phyloP scores from a whole-genome alignment of 2,113 vertebrate species.

The Dryoscopus gambensis region DNA sequence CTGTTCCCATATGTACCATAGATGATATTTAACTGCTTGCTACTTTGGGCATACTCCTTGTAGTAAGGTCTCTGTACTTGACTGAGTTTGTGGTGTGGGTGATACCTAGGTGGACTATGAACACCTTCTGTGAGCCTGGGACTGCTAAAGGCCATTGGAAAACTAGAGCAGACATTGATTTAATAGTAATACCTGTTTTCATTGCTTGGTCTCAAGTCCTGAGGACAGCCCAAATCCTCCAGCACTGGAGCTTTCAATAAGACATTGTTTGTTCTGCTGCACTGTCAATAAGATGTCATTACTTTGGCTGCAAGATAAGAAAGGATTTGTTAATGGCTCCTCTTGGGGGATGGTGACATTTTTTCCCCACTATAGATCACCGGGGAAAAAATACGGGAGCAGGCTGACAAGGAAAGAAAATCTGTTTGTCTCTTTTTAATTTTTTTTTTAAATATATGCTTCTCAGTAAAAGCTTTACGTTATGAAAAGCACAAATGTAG shows the following conservation, averaged over 20 bases:
- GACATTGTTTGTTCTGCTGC: slow-evolving; percentile 24
- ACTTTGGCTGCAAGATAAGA: slow-evolving; percentile 23
- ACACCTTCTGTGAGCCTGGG: not conserved
- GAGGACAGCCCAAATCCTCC: slow-evolving; percentile 32
- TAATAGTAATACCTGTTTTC: slow-evolving; percentile 26
- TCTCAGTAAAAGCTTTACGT: not conserved
- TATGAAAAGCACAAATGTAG: not conserved
- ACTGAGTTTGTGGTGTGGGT: not conserved
- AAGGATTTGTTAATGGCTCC: slow-evolving; percentile 30
- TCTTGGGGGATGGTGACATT: not conserved
- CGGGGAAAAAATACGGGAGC: not conserved
- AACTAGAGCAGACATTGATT: not conserved
- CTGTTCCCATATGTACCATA: not conserved
- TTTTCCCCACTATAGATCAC: not conserved
- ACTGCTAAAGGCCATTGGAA: not conserved
- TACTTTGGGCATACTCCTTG: not conserved
- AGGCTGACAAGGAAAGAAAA: not conserved
- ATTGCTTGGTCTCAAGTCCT: not conserved
- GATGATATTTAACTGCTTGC: not conserved
- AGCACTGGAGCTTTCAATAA: slow-evolving; percentile 20
- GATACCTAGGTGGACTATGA: not conserved
- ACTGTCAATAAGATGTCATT: slow-evolving; percentile 45
- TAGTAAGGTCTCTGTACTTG: not conserved
- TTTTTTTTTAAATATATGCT: not conserved
- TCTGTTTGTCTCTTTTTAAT: not conserved